phyloP scores from a whole-genome alignment of 2,888 invertebrate species.

The Metalampra italica region DNA sequence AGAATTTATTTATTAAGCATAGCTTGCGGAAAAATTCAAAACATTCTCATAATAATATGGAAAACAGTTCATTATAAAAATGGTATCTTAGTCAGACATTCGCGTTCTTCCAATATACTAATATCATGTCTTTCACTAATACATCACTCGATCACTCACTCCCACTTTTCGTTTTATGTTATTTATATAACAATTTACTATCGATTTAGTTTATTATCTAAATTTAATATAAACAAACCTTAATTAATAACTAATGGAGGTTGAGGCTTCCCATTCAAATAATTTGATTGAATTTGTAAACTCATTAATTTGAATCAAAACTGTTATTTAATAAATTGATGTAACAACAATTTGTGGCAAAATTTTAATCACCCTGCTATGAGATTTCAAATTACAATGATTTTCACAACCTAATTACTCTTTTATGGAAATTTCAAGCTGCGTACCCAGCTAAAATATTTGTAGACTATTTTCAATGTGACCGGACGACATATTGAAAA shows the following conservation, averaged over 20 bases:
- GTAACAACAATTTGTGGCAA: not conserved
- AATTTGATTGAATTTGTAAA: not conserved
- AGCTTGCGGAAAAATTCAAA: not conserved
- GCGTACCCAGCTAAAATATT: not conserved
- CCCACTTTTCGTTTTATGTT: not conserved
- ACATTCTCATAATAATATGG: not conserved
- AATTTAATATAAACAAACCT: constrained; percentile 6
- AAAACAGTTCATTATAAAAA: not conserved
- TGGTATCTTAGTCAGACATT: not conserved
- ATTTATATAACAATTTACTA: constrained; percentile 8
- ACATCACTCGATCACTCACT: not conserved
- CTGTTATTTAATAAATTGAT: not conserved
- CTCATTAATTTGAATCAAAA: not conserved
- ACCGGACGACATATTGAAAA: too few species aligned
- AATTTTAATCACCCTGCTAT: not conserved
- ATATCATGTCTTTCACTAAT: not conserved
- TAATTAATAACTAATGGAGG: constrained; percentile 5
- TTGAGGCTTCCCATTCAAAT: constrained; percentile 3
- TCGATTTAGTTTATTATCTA: constrained; percentile 4
- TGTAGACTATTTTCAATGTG: too few species aligned
- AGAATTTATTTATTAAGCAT: not conserved
- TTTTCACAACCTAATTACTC: constrained; percentile 8
- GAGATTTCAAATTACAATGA: not conserved
- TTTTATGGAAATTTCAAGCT: not conserved
- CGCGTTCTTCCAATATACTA: not conserved